Percentiles rank a stretch among this genome's conserved stretches.
Conservation (phyloP, 2,888 invertebrate genomes). For the Andrena dorsata region DNA sequence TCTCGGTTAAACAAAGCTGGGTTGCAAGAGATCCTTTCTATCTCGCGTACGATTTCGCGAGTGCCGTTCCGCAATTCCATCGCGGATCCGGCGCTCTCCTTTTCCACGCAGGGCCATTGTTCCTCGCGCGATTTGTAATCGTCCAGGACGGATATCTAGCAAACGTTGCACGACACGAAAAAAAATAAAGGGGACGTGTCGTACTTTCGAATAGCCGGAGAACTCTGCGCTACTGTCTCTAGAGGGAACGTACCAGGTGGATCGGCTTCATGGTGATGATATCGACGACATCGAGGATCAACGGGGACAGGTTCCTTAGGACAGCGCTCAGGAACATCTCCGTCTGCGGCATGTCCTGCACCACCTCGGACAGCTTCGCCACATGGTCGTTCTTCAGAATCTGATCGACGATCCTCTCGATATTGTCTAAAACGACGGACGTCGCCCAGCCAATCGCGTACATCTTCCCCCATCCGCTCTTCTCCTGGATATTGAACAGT, state of each 20-base stretch:
- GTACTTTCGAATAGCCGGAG: neutral
- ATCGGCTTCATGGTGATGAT: conserved; percentile 73
- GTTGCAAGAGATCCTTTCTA: conserved; percentile 86
- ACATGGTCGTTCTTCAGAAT: conserved; percentile 70
- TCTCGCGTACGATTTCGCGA: conserved; percentile 83
- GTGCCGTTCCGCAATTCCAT: conserved; percentile 80
- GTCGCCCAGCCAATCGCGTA: conserved; percentile 77
- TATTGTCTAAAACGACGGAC: conserved; percentile 71
- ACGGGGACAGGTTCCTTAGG: conserved; percentile 74
- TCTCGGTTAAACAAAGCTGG: conserved; percentile 84
- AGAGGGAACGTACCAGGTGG: conserved; percentile 67
- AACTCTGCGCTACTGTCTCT: no score
- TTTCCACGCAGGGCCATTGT: conserved; percentile 86
- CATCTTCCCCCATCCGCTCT: conserved; percentile 71
- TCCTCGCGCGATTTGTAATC: conserved; percentile 84
- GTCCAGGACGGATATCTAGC: conserved; percentile 83
- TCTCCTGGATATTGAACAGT: conserved; percentile 73
- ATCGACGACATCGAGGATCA: conserved; percentile 76
- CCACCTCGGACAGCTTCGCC: conserved; percentile 63
- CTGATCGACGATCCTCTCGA: conserved; percentile 76
- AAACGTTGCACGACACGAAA: neutral
- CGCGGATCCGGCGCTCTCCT: conserved; percentile 82
- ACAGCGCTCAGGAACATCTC: conserved; percentile 72
- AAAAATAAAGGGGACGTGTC: neutral
- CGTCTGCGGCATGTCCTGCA: conserved; percentile 77